Conservation (phyloP, 2,113 vertebrate species). For the Tachuris rubrigastra region DNA sequence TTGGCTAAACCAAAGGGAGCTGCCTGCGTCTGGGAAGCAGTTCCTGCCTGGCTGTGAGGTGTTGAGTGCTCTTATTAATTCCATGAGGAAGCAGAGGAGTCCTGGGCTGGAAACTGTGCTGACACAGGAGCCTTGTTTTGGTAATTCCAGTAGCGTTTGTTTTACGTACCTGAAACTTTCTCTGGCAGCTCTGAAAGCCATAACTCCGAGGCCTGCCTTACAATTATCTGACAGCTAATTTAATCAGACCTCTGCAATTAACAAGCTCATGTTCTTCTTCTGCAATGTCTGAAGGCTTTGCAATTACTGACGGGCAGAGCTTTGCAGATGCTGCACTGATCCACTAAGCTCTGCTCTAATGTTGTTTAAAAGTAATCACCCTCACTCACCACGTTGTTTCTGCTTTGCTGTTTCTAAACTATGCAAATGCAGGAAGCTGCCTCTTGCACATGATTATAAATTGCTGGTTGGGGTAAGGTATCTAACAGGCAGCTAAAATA, state of each 20-base stretch:
- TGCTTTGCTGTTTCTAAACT: background rate
- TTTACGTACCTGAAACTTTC: background rate
- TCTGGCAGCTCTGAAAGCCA: background rate
- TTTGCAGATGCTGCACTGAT: background rate
- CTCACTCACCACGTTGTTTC: background rate
- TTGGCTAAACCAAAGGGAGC: background rate
- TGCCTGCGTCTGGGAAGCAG: background rate
- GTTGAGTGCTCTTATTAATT: background rate
- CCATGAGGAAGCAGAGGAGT: background rate
- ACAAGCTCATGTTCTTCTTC: background rate
- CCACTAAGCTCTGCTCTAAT: background rate
- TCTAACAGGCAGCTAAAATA: background rate
- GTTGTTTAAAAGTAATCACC: background rate
- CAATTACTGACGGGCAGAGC: background rate
- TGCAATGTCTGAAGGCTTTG: background rate
- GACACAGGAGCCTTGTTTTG: background rate
- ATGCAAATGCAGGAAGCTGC: background rate
- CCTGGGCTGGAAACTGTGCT: background rate
- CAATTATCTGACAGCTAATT: background rate
- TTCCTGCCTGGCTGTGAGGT: background rate
- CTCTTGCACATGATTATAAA: background rate
- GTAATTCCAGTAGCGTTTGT: background rate
- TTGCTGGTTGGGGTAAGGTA: background rate
- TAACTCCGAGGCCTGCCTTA: background rate
- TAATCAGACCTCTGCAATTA: background rate